Conservation (phyloP, 1,140 invertebrate species). For the Pomacea maculata region DNA sequence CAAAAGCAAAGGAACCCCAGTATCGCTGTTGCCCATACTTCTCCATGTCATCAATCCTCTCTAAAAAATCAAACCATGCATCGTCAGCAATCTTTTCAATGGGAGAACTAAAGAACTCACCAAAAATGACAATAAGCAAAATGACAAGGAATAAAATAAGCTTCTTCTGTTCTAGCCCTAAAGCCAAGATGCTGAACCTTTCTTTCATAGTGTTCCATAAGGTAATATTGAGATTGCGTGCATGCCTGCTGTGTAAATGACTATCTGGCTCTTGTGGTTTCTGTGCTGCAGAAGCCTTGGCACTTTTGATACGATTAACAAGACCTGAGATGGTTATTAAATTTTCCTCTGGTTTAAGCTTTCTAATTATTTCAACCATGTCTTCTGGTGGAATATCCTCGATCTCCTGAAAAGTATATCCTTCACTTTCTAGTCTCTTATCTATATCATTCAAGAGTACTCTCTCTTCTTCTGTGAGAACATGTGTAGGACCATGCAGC, state of each 20-base stretch:
- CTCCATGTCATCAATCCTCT: slow-evolving; percentile 60
- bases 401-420: slow-evolving; percentile 2
- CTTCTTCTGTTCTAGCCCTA: slow-evolving; percentile 26
- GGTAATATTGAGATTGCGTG: slow-evolving; percentile 6
- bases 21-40: slow-evolving; percentile 61
- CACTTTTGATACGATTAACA: too few relatives aligned
- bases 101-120: slow-evolving; percentile 55
- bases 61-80: slow-evolving; percentile 62
- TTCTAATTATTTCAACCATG: slow-evolving; percentile 1
- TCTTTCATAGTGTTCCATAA: slow-evolving; percentile 24
- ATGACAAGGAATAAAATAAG: slow-evolving; percentile 48
- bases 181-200: slow-evolving; percentile 14
- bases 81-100: slow-evolving; percentile 62
- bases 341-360: neutral
- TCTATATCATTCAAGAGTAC: neutral
- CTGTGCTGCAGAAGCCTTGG: too few relatives aligned
- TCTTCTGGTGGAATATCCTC: neutral
- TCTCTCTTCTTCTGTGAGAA: neutral
- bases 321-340: too few relatives aligned
- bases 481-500: neutral
- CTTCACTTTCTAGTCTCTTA: neutral
- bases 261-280: too few relatives aligned
- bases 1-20: slow-evolving; percentile 53
- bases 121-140: slow-evolving; percentile 48
- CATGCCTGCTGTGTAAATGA: too few relatives aligned